phyloP scores from a whole-genome alignment of 2,113 vertebrate genomes.

The Gobiocypris rarus region DNA sequence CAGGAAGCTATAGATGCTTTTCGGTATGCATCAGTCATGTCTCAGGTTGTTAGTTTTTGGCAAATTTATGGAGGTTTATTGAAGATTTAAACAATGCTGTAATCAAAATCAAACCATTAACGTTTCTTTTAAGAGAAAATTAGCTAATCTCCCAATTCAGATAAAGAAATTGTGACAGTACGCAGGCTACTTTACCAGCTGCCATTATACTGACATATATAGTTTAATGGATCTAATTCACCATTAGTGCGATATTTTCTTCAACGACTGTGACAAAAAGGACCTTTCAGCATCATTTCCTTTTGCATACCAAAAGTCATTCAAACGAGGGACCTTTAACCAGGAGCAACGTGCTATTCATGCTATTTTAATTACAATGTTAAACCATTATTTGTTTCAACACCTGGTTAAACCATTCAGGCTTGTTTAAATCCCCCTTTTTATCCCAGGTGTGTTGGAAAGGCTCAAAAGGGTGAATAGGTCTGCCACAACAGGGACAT shows the following conservation, averaged over 20 bases:
- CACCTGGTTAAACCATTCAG: constrained; percentile 85
- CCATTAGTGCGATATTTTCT: constrained; percentile 78
- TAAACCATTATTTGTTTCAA: constrained; percentile 86
- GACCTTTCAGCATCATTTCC: constrained; percentile 74
- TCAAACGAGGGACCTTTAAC: constrained; percentile 79
- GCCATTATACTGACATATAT: constrained; percentile 70
- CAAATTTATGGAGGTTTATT: not conserved
- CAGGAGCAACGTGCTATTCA: constrained; percentile 79
- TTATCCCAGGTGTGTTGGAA: constrained; percentile 96
- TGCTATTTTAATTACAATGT: constrained; percentile 83
- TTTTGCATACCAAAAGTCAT: constrained; percentile 79
- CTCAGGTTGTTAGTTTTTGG: not conserved
- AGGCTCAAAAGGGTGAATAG: constrained; percentile 84
- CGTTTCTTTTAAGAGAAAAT: constrained; percentile 41
- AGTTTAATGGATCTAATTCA: constrained; percentile 77
- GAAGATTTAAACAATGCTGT: constrained; percentile 6
- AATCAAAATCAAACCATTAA: constrained; percentile 7
- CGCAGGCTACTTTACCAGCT: constrained; percentile 66
- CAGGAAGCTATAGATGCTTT: not conserved
- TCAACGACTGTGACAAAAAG: constrained; percentile 63
- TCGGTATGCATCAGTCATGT: not conserved
- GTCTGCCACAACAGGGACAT: constrained; percentile 89
- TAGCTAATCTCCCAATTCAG: constrained; percentile 68
- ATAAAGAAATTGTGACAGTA: constrained; percentile 73
- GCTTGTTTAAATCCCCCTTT: constrained; percentile 83